Evolutionary conservation across 2,113 vertebrate genomes (phyloP), one percentile per base, ranked within the genome.

Genomic region (Brachyhypopomus gauderio): DNA sequence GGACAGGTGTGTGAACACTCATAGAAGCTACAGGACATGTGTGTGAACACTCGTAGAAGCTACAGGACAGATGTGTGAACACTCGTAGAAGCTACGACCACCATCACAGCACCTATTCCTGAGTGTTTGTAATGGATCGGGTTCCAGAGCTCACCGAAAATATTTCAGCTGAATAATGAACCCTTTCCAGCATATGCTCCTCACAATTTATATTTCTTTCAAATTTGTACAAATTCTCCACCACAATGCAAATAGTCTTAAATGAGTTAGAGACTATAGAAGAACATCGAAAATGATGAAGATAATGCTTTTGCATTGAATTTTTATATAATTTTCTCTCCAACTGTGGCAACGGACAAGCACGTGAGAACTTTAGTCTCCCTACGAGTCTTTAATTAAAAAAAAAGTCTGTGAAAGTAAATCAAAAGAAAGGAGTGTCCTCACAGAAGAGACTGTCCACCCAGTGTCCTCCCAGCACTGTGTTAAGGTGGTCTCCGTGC

Each of bases 201-300:
- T 19, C 8, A 34, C 22, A 67, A 72, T 72, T 72, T 62, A 62
- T 60, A 79, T 79, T 60, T n/a, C 48, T 60, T 72, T 78, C 66
- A 19, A 45, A 41, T 12, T 23, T 59, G 55, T 52, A 4, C 0
- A 34, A 71, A 78, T n/a, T 22, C 55, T 34, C 23, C 30, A 0
- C 30, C 41, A 78, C 66, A 71, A 71, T 59, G 34, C 30, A 55
- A 59, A 69, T 75, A 12, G 67, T 81, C 16, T n/a, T 30, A 5
- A 81, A 75, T 38, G 59, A 73, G 34, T 75, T 67, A 3, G 64
- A 70, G 34, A 70, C 34, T 70, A 70, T 70, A 41, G 66, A 59
- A 41, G 77, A 78, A 70, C 34, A 59, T 78, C 52, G 16, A 25
- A n/a, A 67, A 81, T 30, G 62, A 75, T 75, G 23, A 75, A 67